Base-by-base conservation (phyloP, 2,113 vertebrate species). In the Saccopteryx bilineata region DNA sequence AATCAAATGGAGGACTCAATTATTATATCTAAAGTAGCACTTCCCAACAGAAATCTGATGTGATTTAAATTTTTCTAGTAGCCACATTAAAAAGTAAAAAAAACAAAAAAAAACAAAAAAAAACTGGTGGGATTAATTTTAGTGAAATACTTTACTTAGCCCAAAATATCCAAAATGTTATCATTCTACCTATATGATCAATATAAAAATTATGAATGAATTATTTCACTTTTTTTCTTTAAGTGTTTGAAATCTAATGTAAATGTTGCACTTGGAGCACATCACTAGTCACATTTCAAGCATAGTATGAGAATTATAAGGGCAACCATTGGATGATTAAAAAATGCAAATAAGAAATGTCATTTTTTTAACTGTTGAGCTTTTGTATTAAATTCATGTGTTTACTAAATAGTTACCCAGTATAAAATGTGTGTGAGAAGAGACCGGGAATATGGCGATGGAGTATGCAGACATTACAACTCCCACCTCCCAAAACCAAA, bases 161-260 rank as follows among this genome's bases (percentile, higher is more conserved):
- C 39, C 14, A 83, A 83, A 19, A 69, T 17, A 50, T n/a, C 12
- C 56, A 39, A 91, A 91, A 91, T 83, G 83, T 52, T 80, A 69
- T 39, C 33, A 80, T n/a, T 81, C 60, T 10, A 91, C 6, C 15
- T 2, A 52, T 48, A 33, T 33, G 7, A 61, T 90, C 54, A 91
- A 28, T 72, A 58, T 90, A 69, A 69, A 86, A 74, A 83, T 52
- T 91, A 54, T 54, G 65, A 81, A 60, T 81, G 15, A 90, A 31
- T 91, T 69, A 69, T 60, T 91, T 72, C 28, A 61, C 13, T 60
- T n/a, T 33, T 91, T 71, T 91, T 63, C 28, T 69, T 15, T 46
- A 65, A 56, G 19, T 90, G 33, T 90, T 68, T 68, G 63, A 31
- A 90, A 69, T 80, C 15, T 9, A 79, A 69, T 74, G 23, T 54